Evolutionary conservation across 2,113 vertebrate genomes (phyloP), one percentile per base, ranked within the genome.

Genomic region (Orcinus orca): DNA sequence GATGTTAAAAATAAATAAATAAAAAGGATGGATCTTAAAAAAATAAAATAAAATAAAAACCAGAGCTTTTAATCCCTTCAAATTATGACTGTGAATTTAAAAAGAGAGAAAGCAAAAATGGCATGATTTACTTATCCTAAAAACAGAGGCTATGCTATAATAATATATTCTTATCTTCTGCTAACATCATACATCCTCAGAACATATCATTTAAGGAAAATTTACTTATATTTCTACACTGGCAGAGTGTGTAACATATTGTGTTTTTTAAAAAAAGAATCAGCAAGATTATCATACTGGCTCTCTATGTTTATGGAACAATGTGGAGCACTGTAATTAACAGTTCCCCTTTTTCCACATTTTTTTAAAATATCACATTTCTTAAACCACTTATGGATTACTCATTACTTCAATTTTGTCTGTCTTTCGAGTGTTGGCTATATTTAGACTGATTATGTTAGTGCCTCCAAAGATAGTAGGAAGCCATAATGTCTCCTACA

Each of bases 371-470:
- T 44, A 62, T 36, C 4, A 15, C 50, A 26, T 94, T 71, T 85
- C 63, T 70, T 87, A 50, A 91, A 55, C n/a, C 31, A 73, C 6
- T 95, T 76, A 84, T 58, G 68, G 81, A 91, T 85, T 94, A 74
- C 21, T 33, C 14, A 82, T 12, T 89, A n/a, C 7, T 10, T 68
- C 44, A n/a, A 82, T 91, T 86, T 88, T 88, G 12, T 83, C 62
- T 63, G 1, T 93, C 33, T 63, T 63, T 95, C 14, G 29, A 90
- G 4, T 65, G 36, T 93, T 41, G 33, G n/a, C 26, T 65, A 71
- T 62, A 68, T 92, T 87, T 87, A 63, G 36, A 82, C 31, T 93
- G 62, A 93, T 94, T 95, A 87, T 88, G 31, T 88, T 63, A 85
- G 81, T 96, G 38, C 1, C 68, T 80, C 71, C 2, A 15, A 67